phyloP scores from a whole-genome alignment of 2,113 vertebrate genomes.

The Oxyura jamaicensis region DNA sequence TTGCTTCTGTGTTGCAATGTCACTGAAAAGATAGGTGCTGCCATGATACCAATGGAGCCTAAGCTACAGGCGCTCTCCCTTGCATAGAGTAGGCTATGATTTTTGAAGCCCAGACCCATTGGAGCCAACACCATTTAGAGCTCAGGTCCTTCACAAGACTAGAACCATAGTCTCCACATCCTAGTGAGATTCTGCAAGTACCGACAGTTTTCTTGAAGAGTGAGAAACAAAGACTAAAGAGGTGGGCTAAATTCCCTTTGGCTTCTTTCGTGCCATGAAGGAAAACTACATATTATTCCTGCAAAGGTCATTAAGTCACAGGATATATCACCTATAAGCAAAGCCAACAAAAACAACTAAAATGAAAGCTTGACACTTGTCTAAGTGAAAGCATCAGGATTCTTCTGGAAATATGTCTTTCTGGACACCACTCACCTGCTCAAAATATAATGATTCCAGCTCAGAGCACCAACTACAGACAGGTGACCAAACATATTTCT shows the following conservation, averaged over 20 bases:
- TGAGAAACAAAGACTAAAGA: neutral
- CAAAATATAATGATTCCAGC: constrained; percentile 81
- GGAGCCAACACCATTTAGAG: neutral
- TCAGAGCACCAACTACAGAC: constrained; percentile 78
- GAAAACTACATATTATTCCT: neutral
- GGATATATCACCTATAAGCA: neutral
- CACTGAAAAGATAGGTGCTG: neutral
- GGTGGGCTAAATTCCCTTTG: neutral
- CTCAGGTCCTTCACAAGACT: neutral
- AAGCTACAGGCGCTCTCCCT: neutral
- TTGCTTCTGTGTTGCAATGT: neutral
- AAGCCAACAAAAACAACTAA: neutral
- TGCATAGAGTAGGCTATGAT: neutral
- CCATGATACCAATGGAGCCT: neutral
- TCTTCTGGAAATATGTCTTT: neutral
- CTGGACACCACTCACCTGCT: constrained; percentile 78
- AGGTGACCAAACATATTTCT: constrained; percentile 75
- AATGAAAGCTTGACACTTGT: neutral
- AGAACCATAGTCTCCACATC: neutral
- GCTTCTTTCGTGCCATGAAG: neutral
- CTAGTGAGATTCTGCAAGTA: neutral
- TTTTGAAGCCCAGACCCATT: neutral
- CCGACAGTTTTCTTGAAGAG: neutral
- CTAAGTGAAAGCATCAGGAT: neutral
- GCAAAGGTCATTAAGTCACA: neutral